phyloP scores from a whole-genome alignment of 2,888 invertebrate species.

The Cactoblastis cactorum region DNA sequence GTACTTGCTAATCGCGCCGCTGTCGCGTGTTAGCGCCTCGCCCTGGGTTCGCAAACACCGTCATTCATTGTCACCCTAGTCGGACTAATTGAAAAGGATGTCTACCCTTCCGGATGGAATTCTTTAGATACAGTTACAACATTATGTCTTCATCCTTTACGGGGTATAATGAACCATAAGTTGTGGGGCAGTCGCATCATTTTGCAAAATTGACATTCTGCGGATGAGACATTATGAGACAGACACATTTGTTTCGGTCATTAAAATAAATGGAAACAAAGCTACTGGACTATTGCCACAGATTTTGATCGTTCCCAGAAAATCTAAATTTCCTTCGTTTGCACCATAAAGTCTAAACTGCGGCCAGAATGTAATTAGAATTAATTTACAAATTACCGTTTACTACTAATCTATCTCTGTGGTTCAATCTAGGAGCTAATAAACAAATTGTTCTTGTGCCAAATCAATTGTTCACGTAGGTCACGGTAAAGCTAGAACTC shows the following conservation, averaged over 20 bases:
- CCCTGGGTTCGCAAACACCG: conserved; percentile 73
- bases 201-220: no score
- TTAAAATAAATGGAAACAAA: neutral
- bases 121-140: no score
- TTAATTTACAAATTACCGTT: conserved; percentile 34
- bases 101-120: conserved; percentile 41
- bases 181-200: no score
- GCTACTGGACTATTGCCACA: neutral
- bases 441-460: conserved; percentile 46
- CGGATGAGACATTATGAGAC: no score
- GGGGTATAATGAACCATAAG: no score
- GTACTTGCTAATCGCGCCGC: conserved; percentile 67
- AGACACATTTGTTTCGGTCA: no score
- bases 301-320: conserved; percentile 2
- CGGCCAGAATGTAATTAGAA: neutral
- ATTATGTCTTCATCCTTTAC: no score
- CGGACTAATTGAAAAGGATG: conserved; percentile 49
- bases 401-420: conserved; percentile 37
- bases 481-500: conserved; percentile 33
- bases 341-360: neutral
- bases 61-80: conserved; percentile 67
- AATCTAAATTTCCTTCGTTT: conserved; percentile 5
- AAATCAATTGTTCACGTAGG: conserved; percentile 56
- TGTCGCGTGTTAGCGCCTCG: conserved; percentile 76
- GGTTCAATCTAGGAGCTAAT: conserved; percentile 37